Percentiles rank a stretch among this genome's conserved stretches.
These are phyloP conservation scores for Drosophila orosa DNA, from an alignment of 1,140 invertebrate genomes.

Conservation along the genomic window DNA sequence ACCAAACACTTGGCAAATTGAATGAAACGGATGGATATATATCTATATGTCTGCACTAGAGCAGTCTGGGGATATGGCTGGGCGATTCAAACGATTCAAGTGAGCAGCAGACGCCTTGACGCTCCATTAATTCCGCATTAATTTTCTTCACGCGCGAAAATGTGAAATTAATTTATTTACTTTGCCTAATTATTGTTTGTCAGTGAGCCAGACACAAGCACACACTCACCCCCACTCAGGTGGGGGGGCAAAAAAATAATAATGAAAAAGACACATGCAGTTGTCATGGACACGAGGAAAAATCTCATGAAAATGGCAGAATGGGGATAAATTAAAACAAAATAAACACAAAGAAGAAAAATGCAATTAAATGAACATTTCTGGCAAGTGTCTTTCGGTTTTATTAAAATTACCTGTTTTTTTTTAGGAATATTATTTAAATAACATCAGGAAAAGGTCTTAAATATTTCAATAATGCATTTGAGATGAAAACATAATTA, in stretches of 20 bases:
- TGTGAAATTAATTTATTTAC: conserved; percentile 79
- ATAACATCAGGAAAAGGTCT: neutral
- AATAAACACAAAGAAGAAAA: conserved; percentile 48
- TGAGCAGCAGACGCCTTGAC: conserved; percentile 61
- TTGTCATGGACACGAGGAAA: conserved; percentile 46
- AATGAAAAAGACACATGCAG: conserved; percentile 42
- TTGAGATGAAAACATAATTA: neutral
- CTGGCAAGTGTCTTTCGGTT: conserved; percentile 17
- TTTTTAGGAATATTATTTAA: neutral
- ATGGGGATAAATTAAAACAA: conserved; percentile 54
- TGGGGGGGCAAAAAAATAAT: conserved; percentile 16
- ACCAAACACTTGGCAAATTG: conserved; percentile 53
- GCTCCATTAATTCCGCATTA: conserved; percentile 81
- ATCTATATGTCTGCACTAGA: conserved; percentile 19
- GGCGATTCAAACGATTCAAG: conserved; percentile 23
- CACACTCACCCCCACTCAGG: neutral
- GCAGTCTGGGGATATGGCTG: conserved; percentile 46
- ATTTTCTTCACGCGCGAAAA: conserved; percentile 77
- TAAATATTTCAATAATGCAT: neutral
- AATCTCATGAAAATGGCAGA: conserved; percentile 8
- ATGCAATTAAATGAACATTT: conserved; percentile 33
- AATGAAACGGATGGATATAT: conserved; percentile 18
- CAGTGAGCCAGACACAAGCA: conserved; percentile 2
- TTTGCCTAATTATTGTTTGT: conserved; percentile 60
- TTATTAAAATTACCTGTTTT: conserved; percentile 4